Evolutionary conservation across 2,113 vertebrate species (phyloP).

Genomic region (rabbit (Oryctolagus cuniculus)): mOryCun1.1 NC_091433.1:126924001-126924500

Average conservation of each 20-base stretch:
- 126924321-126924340: background rate
- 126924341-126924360: background rate
- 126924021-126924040: background rate
- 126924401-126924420: background rate
- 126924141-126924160: background rate
- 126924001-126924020: background rate
- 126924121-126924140: background rate
- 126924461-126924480: background rate
- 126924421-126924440: background rate
- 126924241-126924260: background rate
- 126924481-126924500: background rate
- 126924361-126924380: background rate
- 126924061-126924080: background rate
- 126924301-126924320: background rate
- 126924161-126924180: background rate
- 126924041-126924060: background rate
- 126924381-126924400: background rate
- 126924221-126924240: constrained; percentile 41
- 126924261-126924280: background rate
- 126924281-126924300: background rate
- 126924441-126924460: background rate
- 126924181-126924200: background rate
- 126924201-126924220: background rate
- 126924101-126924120: background rate
- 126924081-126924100: background rate